These are phyloP conservation scores for Huso huso DNA, from an alignment of 2,797 vertebrate species.

Conservation along the genomic window DNA sequence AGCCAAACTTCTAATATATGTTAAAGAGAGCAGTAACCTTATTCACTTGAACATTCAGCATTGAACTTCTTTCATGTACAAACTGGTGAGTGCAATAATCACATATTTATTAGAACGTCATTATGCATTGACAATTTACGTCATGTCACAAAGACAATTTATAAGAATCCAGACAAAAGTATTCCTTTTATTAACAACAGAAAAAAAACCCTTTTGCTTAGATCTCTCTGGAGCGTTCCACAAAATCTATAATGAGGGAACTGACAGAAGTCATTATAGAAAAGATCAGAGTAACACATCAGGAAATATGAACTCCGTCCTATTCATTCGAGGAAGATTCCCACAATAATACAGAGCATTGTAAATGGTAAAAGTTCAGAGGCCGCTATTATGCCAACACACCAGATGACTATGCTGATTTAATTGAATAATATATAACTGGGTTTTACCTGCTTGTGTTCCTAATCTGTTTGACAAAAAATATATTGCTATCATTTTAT, in stretches of 20 bases:
- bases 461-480: constrained; percentile 48
- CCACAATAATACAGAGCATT: constrained; percentile 76
- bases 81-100: constrained; percentile 11
- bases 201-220: constrained; percentile 65
- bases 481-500: constrained; percentile 13
- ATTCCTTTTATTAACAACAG: constrained; percentile 46
- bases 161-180: constrained; percentile 55
- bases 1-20: constrained; percentile 47
- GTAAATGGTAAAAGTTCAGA: constrained; percentile 60
- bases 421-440: constrained; percentile 45
- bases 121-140: constrained; percentile 9
- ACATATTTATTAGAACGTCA: constrained; percentile 2
- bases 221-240: constrained; percentile 79
- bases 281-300: constrained; percentile 68
- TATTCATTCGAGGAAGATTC: constrained; percentile 66
- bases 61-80: constrained; percentile 23
- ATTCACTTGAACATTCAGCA: constrained; percentile 31
- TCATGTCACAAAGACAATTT: constrained; percentile 10
- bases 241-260: constrained; percentile 82
- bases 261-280: constrained; percentile 81
- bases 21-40: constrained; percentile 32
- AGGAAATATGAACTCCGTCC: constrained; percentile 70
- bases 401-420: constrained; percentile 61
- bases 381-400: constrained; percentile 58
- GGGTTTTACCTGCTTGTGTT: constrained; percentile 65